phyloP scores from a whole-genome alignment of 2,888 invertebrate genomes.

The Acronicta leporina region DNA sequence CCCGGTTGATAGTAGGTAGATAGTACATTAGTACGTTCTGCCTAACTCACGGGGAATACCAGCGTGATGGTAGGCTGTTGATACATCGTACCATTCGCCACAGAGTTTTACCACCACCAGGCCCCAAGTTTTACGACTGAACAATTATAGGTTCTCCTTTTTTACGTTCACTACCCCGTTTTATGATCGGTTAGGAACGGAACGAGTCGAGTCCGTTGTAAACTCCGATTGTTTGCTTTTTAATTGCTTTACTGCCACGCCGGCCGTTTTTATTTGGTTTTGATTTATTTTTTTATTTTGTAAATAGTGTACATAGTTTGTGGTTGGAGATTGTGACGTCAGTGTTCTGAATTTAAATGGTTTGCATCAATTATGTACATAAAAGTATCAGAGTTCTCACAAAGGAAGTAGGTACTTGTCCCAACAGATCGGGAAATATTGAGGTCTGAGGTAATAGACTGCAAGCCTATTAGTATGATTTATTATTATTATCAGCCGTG shows the following conservation, averaged over 20 bases:
- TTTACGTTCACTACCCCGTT: conserved; percentile 53
- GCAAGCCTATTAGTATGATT: no score
- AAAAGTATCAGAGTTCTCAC: no score
- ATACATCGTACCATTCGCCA: conserved; percentile 36
- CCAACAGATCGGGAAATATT: no score
- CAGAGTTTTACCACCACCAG: conserved; percentile 47
- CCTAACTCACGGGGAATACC: no score
- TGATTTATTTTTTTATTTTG: conserved; percentile 53
- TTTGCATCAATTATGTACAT: not conserved
- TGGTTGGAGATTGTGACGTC: conserved; percentile 18
- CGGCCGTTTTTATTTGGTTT: conserved; percentile 55
- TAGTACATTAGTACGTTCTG: no score
- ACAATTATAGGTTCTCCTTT: conserved; percentile 68
- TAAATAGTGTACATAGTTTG: conserved; percentile 37
- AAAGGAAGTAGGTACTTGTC: no score
- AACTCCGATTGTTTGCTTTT: conserved; percentile 81
- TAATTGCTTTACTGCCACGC: conserved; percentile 69
- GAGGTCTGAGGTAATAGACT: no score
- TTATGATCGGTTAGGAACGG: conserved; percentile 68
- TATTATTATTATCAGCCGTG: no score
- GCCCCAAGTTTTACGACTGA: conserved; percentile 63
- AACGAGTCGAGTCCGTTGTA: conserved; percentile 66
- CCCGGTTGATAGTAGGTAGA: no score
- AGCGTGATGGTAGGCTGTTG: conserved; percentile 14
- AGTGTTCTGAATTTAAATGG: conserved; percentile 8